A percentile compares a stretch with the other conserved stretches of the same genome.
These are phyloP conservation scores for Rallus limicola DNA, from an alignment of 2,113 vertebrate species.

Conservation along the genomic window DNA sequence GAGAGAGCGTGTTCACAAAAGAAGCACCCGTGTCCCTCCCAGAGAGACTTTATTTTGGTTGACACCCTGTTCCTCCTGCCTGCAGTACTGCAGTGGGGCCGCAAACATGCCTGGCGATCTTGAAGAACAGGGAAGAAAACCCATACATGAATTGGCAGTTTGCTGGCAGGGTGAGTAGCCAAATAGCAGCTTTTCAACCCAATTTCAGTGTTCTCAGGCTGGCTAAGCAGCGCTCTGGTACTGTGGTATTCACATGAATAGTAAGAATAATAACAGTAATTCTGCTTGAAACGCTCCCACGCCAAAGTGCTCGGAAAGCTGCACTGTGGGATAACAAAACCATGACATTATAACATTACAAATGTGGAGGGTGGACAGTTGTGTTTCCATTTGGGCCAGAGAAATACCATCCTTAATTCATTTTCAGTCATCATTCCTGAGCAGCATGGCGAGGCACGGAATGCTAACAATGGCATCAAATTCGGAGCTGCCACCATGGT, in stretches of 20 bases:
- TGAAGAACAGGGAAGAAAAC: background rate
- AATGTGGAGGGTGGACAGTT: background rate
- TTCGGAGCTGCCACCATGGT: background rate
- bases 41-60: background rate
- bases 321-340: background rate
- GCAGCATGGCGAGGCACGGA: background rate
- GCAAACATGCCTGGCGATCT: accelerated
- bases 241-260: background rate
- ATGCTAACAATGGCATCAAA: background rate
- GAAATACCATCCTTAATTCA: background rate
- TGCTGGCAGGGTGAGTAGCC: background rate
- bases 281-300: background rate
- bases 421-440: background rate
- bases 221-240: background rate
- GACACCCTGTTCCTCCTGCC: background rate
- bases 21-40: accelerated
- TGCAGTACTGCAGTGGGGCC: background rate
- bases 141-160: background rate
- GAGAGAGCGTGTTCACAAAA: background rate
- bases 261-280: background rate
- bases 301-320: background rate
- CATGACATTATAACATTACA: background rate
- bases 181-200: background rate
- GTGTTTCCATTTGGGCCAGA: background rate
- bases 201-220: background rate